phyloP scores from a whole-genome alignment of 2,888 invertebrate species.

The Machimus rusticus region DNA sequence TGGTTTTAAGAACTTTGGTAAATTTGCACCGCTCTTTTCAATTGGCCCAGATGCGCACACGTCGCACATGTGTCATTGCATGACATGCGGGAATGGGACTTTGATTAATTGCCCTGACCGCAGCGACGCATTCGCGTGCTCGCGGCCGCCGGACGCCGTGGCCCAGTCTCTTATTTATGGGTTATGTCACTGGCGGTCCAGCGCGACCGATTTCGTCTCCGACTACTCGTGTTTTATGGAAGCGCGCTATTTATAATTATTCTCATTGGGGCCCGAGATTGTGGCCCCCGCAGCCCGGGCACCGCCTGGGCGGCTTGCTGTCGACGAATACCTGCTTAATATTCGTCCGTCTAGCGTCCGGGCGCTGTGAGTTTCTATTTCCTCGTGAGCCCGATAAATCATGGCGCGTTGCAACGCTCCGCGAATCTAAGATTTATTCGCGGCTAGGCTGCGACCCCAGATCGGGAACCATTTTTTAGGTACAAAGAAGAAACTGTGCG shows the following conservation, averaged over 20 bases:
- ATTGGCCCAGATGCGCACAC: background rate
- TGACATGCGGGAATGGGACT: background rate
- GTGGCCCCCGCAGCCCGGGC: background rate
- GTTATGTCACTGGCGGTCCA: background rate
- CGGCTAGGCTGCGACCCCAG: background rate
- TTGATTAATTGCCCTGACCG: background rate
- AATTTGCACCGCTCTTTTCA: background rate
- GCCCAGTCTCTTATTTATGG: background rate
- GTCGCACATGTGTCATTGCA: background rate
- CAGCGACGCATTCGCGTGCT: background rate
- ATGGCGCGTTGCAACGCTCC: background rate
- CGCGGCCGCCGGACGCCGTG: background rate
- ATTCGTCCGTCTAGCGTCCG: background rate
- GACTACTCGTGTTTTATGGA: background rate
- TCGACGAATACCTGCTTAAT: background rate
- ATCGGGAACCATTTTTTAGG: background rate
- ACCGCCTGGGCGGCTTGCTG: background rate
- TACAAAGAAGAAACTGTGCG: background rate
- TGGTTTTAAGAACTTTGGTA: background rate
- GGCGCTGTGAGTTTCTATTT: background rate
- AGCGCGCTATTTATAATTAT: constrained; percentile 7
- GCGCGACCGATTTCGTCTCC: background rate
- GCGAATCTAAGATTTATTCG: background rate
- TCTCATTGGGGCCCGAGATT: background rate
- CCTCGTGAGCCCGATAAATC: background rate